Percentiles rank a stretch among this genome's conserved stretches.
Evolutionary conservation across 2,113 vertebrate genomes (phyloP).

Genomic region (Prinia subflava): DNA sequence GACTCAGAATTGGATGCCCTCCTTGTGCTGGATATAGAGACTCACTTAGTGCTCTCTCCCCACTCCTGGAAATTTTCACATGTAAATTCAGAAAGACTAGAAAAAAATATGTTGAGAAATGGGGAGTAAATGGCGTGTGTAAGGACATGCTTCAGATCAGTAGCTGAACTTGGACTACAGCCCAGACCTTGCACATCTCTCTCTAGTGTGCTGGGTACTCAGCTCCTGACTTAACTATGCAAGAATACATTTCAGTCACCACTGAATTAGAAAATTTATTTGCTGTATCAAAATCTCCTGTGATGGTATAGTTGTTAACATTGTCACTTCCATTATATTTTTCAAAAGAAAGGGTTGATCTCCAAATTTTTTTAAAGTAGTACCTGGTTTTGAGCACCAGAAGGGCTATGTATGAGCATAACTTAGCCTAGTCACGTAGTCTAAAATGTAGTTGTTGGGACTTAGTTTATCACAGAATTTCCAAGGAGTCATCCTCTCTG

Average conservation of each 20-base stretch:
- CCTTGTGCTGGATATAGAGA: background rate
- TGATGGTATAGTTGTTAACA: background rate
- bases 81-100: background rate
- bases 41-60: background rate
- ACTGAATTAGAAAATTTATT: background rate
- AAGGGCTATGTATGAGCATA: background rate
- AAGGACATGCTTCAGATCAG: background rate
- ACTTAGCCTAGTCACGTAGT: background rate
- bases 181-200: background rate
- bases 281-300: background rate
- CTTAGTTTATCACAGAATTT: background rate
- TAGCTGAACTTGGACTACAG: background rate
- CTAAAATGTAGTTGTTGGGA: background rate
- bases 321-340: background rate
- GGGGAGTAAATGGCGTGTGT: background rate
- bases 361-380: background rate
- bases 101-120: background rate
- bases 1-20: background rate
- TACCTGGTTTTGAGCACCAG: background rate
- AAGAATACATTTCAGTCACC: background rate
- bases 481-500: background rate
- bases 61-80: background rate
- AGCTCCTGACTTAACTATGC: background rate
- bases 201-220: background rate
- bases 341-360: background rate